phyloP scores from a whole-genome alignment of 2,113 vertebrate genomes.

The Paralichthys olivaceus region DNA sequence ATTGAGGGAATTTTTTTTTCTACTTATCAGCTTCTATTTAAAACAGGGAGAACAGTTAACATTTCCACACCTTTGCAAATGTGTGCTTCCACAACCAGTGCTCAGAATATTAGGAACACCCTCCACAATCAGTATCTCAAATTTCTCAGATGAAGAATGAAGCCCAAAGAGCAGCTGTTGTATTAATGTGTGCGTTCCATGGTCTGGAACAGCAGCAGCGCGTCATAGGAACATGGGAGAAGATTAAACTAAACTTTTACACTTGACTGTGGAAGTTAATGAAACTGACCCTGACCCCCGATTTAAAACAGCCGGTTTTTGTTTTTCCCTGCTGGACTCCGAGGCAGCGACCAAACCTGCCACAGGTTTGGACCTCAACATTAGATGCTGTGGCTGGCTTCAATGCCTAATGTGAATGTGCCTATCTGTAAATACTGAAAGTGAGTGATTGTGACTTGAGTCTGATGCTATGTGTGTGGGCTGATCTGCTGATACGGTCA shows the following conservation, averaged over 20 bases:
- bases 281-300: conserved; percentile 26
- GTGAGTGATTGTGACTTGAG: conserved; percentile 73
- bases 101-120: neutral
- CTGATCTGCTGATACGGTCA: conserved; percentile 68
- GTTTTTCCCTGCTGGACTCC: conserved; percentile 33
- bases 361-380: conserved; percentile 54
- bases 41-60: neutral
- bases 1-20: neutral
- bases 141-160: neutral
- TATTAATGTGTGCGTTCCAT: conserved; percentile 27
- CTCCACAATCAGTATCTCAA: neutral
- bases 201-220: neutral
- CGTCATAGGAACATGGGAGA: neutral
- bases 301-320: neutral
- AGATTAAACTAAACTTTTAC: conserved; percentile 20
- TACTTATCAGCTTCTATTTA: neutral
- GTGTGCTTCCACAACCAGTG: neutral
- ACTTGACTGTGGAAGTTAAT: neutral
- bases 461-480: conserved; percentile 70
- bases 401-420: conserved; percentile 76
- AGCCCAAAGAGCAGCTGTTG: conserved; percentile 4
- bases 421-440: conserved; percentile 80
- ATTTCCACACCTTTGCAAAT: neutral
- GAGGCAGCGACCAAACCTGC: conserved; percentile 53
- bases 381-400: conserved; percentile 61